Evolutionary conservation across 2,113 vertebrate species (phyloP), one percentile per base, ranked within the genome.

Genomic region (Hippoglossus stenolepis): DNA sequence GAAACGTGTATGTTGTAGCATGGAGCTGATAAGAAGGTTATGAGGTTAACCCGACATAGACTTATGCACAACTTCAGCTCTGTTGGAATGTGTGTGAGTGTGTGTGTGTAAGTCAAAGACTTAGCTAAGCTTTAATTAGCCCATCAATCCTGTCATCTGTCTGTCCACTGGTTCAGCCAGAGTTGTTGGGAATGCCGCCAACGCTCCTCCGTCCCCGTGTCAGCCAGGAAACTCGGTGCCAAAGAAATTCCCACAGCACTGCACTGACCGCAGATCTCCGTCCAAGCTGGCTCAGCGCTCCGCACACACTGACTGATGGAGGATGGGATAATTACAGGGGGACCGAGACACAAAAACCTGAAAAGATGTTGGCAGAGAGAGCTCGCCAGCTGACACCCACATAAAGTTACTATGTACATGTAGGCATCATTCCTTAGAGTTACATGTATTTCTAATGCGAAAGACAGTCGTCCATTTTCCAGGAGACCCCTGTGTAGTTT

Each of bases 291-390:
- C 74, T 77, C 61, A 79, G 70, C 15, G 3, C 40, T 66, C 4
- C 31, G 6, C 14, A 53, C 60, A 57, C 57, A 17, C 40, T 62
- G 72, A 60, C n/a, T 51, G 71, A 23, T 67, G 73, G 43, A 83
- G 79, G 64, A 83, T 45, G 3, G 67, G 71, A 83, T 89, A 87
- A 91, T 90, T 85, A 88, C 54, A 86, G 77, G 49, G 60, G 56
- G 71, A 35, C 23, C 51, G 64, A 56, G 38, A 58, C 57, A 23
- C 24, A 53, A 31, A 73, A 68, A 73, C 54, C 68, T 65, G 38
- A 21, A 67, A 26, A 72, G 65, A 75, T 18, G 26, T 47, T 67
- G 71, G 75, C 35, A 68, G n/a, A 3, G 18, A 74, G 59, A 70
- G 20, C 23, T 64, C 57, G 14, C 57, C 17, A 54, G 4, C 65